Percentiles rank a stretch among this genome's conserved stretches.
phyloP scores from a whole-genome alignment of 2,113 vertebrate species.

The Andinoacara biseriatus region DNA sequence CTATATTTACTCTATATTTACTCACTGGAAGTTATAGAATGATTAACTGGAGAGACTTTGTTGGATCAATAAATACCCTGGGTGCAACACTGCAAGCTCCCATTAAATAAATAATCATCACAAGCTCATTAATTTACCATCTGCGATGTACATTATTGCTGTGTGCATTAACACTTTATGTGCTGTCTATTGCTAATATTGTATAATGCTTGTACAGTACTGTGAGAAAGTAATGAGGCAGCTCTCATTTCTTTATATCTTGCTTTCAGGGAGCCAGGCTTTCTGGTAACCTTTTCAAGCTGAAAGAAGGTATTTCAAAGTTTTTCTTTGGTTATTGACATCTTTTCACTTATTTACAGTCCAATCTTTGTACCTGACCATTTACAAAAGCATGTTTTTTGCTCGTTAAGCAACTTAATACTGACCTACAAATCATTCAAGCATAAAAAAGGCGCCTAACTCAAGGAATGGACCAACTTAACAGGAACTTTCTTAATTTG shows the following conservation, averaged over 20 bases:
- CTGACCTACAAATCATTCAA: background rate
- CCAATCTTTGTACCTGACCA: background rate
- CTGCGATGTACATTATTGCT: background rate
- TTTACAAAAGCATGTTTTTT: background rate
- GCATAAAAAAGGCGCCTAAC: rapidly evolving
- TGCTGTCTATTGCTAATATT: background rate
- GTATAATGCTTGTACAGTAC: background rate
- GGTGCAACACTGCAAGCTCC: background rate
- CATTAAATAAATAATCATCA: background rate
- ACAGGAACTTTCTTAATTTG: background rate
- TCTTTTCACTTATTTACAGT: background rate
- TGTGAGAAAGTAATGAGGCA: rapidly evolving
- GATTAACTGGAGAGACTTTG: background rate
- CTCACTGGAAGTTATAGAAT: background rate
- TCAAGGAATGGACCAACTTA: background rate
- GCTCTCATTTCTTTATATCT: background rate
- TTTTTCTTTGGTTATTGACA: background rate
- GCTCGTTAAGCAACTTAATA: background rate
- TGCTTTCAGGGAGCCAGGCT: background rate
- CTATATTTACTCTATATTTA: background rate
- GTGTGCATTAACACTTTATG: background rate
- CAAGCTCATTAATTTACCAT: background rate
- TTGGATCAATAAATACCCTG: background rate
- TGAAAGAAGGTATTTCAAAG: too few relatives aligned
- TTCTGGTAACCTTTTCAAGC: background rate